Evolutionary conservation across 2,888 invertebrate genomes (phyloP), one percentile per base, ranked within the genome.

Genomic region (Lymantria monacha): DNA sequence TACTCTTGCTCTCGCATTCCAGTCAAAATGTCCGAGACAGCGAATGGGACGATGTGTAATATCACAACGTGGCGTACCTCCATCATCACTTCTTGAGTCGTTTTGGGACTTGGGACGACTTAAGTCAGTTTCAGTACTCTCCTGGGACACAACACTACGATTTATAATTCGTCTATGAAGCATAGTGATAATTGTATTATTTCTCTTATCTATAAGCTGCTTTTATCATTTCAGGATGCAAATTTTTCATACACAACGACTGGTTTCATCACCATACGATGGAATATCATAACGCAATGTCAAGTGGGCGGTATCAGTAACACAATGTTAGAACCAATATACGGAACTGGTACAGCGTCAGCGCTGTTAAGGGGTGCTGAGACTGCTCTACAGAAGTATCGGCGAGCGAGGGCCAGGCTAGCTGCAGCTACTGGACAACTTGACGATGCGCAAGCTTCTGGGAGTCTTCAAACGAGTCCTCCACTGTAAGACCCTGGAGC

Each of bases 291-390:
- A 10, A 57, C 69, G 0, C 84, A 83, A 37, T 53, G 70, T 0
- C 72, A 72, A 1, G 22, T 63, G 0, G 66, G 70, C 7, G 42
- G 22, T 30, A 13, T 48, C 44, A 47, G 61, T 42, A 62, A 66
- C 44, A 59, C 75, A 13, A 70, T 70, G 30, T 67, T 76, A 46
- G 76, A 72, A 0, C 51, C 45, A 1, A 13, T 33, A 1, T 13
- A 10, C 8, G 61, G 54, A 5, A 15, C 59, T 40, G 61, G 69
- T 49, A 63, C 78, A n/a, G 74, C 76, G 30, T 71, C 80, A 44
- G 78, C 74, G 0, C 49, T 88, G 38, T 63, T 89, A 9, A 54
- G 59, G n/a, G 84, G 85, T 0, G 86, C 87, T 0, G 87, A 86
- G 10, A 79, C 79, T 0, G 88, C 80, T 0, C 52, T 88, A 7